Base-by-base conservation (phyloP, 2,797 vertebrate genomes). In the Microctenopoma steveboyesi region DNA sequence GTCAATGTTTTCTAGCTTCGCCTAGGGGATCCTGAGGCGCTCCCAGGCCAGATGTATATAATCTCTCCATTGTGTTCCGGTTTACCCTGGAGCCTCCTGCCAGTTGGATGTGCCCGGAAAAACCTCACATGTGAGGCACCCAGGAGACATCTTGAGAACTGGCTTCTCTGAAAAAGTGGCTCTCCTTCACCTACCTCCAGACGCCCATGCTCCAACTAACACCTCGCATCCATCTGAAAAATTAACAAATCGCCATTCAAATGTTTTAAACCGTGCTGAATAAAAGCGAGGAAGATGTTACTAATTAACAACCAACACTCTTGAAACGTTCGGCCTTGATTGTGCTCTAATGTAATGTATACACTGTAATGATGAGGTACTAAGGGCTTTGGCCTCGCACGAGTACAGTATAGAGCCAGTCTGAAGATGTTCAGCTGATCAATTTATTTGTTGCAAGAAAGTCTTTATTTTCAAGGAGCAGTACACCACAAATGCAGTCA, bases 391-490 rank as follows among this genome's bases (percentile, higher is more conserved):
- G 51, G 68, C 52, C 43, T 53, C 25, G 54, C 46, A 45, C 82
- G 68, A 87, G 86, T 82, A 79, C 58, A 68, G 39, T 52, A 74
- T 63, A 33, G 65, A 73, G 63, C 56, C 37, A 62, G n/a, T 57
- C 63, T 79, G 79, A 79, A 79, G 70, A 39, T 50, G 64, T 78
- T 81, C 54, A 22, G 28, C 5, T 2, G 78, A 28, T 83, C 81
- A 49, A 78, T 74, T 79, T 81, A 39, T 30, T 74, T 78, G 79
- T 39, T 64, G 15, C 35, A 1, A 18, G 7, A 37, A 55, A 50
- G 35, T 63, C 2, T 7, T 25, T 50, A 27, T 58, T 72, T 67
- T 47, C 42, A 65, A 72, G 39, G 27, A 69, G 28, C 13, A 30
- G 28, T 56, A 48, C 28, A 27, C 63, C 40, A 40, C 40, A 69